These are phyloP conservation scores for Leptinotarsa defecta DNA, from an alignment of 1,140 invertebrate species.

Conservation along the genomic window DNA sequence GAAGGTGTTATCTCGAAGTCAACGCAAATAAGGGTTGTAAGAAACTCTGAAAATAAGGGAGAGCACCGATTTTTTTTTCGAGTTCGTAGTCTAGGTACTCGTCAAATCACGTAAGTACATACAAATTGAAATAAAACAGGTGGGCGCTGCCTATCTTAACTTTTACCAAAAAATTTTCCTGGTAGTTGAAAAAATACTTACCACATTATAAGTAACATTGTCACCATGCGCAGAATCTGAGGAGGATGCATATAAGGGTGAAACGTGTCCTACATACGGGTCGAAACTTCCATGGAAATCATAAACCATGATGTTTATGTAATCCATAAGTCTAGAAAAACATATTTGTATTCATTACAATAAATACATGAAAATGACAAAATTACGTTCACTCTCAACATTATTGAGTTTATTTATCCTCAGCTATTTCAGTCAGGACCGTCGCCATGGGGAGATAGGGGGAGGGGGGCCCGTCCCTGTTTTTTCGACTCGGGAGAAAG, in stretches of 20 bases:
- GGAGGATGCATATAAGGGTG: constrained; percentile 61
- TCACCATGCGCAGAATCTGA: constrained; percentile 45
- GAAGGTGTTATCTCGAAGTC: too few relatives aligned
- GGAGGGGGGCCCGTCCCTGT: too few relatives aligned
- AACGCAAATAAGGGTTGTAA: too few relatives aligned
- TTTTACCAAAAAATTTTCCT: background rate
- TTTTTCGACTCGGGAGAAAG: too few relatives aligned
- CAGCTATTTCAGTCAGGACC: too few relatives aligned
- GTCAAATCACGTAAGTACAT: background rate
- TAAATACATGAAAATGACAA: background rate
- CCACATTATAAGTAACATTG: constrained; percentile 47
- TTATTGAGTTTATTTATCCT: too few relatives aligned
- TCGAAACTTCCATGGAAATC: constrained; percentile 73
- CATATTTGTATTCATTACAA: too few relatives aligned
- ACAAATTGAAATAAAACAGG: background rate
- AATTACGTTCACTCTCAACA: background rate
- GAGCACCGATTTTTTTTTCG: too few relatives aligned
- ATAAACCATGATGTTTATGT: constrained; percentile 72
- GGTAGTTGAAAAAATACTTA: constrained; percentile 34
- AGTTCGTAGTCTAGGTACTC: too few relatives aligned
- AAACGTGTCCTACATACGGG: constrained; percentile 61
- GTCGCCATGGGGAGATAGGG: too few relatives aligned
- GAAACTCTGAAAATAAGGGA: too few relatives aligned
- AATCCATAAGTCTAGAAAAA: constrained; percentile 60
- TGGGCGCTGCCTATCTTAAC: background rate